phyloP scores from a whole-genome alignment of 2,113 vertebrate genomes.

The Mus spicilegus region DNA sequence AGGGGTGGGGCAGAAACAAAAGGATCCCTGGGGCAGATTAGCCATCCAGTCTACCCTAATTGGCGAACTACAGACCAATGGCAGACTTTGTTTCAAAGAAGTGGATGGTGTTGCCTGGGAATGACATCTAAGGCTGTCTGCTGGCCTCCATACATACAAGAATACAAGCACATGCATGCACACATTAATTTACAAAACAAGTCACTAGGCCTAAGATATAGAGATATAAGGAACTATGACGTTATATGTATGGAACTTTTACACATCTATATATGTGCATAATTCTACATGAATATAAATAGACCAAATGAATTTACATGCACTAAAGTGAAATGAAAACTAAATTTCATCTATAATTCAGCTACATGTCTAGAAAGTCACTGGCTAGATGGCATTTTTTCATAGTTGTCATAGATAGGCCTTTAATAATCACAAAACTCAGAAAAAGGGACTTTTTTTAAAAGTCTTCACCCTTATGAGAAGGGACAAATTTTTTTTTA shows the following conservation, averaged over 20 bases:
- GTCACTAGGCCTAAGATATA: neutral
- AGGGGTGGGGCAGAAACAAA: neutral
- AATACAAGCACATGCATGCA: neutral
- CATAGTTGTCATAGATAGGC: neutral
- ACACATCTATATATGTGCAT: neutral
- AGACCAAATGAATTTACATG: neutral
- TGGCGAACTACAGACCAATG: neutral
- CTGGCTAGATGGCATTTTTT: neutral
- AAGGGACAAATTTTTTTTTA: too few relatives aligned
- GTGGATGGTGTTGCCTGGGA: neutral
- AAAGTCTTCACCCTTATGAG: too few relatives aligned
- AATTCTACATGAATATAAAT: neutral
- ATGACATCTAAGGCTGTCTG: neutral
- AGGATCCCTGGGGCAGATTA: neutral
- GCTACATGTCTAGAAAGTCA: neutral
- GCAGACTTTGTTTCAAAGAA: neutral
- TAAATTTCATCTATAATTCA: neutral
- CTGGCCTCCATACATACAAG: neutral
- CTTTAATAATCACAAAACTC: neutral
- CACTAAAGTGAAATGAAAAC: neutral
- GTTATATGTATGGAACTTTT: neutral
- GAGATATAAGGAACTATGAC: neutral
- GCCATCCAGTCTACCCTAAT: neutral
- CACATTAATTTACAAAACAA: neutral
- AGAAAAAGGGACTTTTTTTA: too few relatives aligned